A percentile compares a stretch with the other conserved stretches of the same genome.
These are phyloP conservation scores for Cnemophilus loriae DNA, from an alignment of 2,113 vertebrate species.

Conservation along the genomic window DNA sequence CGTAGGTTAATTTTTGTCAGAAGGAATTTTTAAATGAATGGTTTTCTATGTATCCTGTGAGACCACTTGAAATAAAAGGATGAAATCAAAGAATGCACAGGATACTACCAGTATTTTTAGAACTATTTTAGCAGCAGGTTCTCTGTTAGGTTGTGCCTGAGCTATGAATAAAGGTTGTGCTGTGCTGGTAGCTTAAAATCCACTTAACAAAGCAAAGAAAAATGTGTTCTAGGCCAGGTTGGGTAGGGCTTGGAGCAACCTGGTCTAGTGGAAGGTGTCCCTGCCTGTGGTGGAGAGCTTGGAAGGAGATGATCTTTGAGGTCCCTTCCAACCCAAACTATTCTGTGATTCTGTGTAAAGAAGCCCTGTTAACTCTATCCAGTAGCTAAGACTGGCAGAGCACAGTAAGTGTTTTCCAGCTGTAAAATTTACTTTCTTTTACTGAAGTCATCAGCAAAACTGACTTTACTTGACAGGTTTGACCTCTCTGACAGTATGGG, in stretches of 20 bases:
- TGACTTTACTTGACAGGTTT: background rate
- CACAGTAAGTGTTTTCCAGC: background rate
- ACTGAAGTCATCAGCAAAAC: background rate
- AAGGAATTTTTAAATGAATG: background rate
- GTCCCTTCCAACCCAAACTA: background rate
- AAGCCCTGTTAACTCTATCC: background rate
- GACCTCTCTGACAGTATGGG: background rate
- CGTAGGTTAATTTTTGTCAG: background rate
- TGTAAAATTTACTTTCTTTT: background rate
- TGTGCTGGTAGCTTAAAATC: background rate
- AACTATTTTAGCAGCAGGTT: background rate
- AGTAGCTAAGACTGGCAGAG: background rate
- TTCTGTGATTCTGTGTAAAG: background rate
- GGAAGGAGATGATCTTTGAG: background rate
- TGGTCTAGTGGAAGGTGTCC: background rate
- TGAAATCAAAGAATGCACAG: background rate
- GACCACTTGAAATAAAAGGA: background rate
- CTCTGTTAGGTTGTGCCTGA: background rate
- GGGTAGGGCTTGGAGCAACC: background rate
- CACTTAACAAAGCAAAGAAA: background rate
- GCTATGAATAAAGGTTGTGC: background rate
- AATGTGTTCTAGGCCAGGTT: background rate
- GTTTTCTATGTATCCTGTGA: background rate
- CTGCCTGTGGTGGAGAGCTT: background rate
- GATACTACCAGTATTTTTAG: background rate